Conservation (phyloP, 2,113 vertebrate species). For the Gavialis gangeticus region DNA sequence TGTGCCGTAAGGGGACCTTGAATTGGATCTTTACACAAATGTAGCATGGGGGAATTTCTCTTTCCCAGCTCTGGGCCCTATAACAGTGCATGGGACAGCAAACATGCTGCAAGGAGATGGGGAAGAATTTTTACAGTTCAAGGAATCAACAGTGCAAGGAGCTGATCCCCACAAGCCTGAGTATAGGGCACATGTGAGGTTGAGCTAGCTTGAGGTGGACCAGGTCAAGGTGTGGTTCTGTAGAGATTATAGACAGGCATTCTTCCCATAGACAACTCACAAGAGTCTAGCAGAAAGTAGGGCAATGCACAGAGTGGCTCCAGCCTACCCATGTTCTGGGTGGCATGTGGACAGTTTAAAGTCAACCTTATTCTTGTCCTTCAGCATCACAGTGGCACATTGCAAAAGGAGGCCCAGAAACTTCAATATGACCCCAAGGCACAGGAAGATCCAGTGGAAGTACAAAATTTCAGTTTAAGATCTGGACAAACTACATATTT, state of each 20-base stretch:
- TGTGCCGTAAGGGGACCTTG: neutral
- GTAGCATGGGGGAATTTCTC: neutral
- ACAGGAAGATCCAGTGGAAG: too few species aligned
- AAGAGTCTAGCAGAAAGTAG: neutral
- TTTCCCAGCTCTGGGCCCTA: neutral
- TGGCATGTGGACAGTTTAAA: neutral
- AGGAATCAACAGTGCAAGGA: neutral
- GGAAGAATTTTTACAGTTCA: neutral
- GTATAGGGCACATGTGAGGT: neutral
- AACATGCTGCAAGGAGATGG: neutral
- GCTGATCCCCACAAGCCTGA: neutral
- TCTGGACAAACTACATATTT: too few species aligned
- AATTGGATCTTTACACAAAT: neutral
- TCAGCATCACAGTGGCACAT: neutral
- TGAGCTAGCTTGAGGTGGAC: neutral
- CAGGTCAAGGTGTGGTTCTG: neutral
- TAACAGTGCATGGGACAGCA: neutral
- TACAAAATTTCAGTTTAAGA: too few species aligned
- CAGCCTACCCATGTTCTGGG: too few species aligned
- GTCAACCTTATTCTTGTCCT: too few species aligned
- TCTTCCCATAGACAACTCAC: neutral
- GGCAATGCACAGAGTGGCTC: neutral
- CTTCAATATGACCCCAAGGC: neutral
- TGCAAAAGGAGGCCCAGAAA: neutral
- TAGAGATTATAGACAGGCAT: neutral